These are phyloP conservation scores for Drosophila monieri DNA, from an alignment of 2,888 invertebrate genomes.

Conservation along the genomic window DNA sequence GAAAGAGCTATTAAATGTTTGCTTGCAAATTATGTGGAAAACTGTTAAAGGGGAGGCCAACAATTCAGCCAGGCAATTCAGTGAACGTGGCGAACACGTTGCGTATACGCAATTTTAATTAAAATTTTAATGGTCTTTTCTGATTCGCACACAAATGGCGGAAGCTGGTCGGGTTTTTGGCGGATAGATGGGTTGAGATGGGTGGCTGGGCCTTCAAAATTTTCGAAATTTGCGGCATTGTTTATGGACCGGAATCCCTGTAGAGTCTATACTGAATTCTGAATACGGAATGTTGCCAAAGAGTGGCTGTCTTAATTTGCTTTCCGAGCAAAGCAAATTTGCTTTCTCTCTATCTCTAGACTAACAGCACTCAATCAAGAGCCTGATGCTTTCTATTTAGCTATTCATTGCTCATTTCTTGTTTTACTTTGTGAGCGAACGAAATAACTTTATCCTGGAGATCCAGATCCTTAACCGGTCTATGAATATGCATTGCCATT, in stretches of 20 bases:
- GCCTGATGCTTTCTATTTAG: constrained; percentile 16
- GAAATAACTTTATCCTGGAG: constrained; percentile 27
- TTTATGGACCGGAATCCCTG: constrained; percentile 24
- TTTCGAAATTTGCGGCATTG: constrained; percentile 46
- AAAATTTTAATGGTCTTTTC: constrained; percentile 56
- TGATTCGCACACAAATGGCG: constrained; percentile 42
- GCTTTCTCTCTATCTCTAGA: background rate
- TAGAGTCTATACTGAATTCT: background rate
- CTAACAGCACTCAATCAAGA: constrained; percentile 12
- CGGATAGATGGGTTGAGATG: background rate
- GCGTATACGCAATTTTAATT: constrained; percentile 72
- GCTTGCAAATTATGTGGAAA: constrained; percentile 31
- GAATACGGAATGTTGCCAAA: constrained; percentile 41
- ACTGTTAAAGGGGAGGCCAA: constrained; percentile 4
- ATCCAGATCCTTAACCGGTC: constrained; percentile 16
- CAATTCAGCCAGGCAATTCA: background rate
- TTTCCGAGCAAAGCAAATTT: background rate
- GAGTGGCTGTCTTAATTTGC: constrained; percentile 30
- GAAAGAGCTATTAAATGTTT: constrained; percentile 12
- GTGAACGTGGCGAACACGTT: constrained; percentile 24
- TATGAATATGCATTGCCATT: constrained; percentile 44
- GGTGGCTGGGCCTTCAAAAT: constrained; percentile 5
- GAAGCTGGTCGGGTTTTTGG: constrained; percentile 29
- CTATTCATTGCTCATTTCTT: constrained; percentile 37
- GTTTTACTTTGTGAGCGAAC: constrained; percentile 17